phyloP scores from a whole-genome alignment of 2,888 invertebrate genomes.

The Ornithoptera priamus region DNA sequence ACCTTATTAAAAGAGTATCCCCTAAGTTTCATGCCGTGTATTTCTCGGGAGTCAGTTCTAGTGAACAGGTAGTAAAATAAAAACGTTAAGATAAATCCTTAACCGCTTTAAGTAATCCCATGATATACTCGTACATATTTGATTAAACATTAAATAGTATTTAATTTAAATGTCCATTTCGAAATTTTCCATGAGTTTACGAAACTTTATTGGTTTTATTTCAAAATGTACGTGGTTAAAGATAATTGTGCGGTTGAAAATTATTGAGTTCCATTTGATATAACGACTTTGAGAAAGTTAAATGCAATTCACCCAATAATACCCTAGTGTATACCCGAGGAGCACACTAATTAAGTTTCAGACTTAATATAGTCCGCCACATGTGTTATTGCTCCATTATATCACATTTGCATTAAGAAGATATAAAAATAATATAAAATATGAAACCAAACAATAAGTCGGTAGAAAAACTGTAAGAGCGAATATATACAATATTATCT shows the following conservation, averaged over 20 bases:
- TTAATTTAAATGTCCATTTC: not conserved
- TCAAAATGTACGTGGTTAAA: not conserved
- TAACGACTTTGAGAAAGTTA: constrained; percentile 8
- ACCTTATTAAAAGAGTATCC: no score
- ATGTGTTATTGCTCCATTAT: not conserved
- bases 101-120: no score
- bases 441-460: no score
- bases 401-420: not conserved
- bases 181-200: no score
- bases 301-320: constrained; percentile 2
- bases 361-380: not conserved
- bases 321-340: constrained; percentile 11
- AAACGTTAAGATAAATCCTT: no score
- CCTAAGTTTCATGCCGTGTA: no score
- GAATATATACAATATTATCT: no score
- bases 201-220: not conserved
- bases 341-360: constrained; percentile 12
- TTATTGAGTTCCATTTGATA: not conserved
- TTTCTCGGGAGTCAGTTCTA: no score
- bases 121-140: not conserved
- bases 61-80: no score
- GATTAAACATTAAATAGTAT: not conserved
- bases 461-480: no score
- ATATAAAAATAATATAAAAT: not conserved
- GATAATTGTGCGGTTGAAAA: not conserved